Evolutionary conservation across 2,888 invertebrate genomes (phyloP), one percentile per base, ranked within the genome.

Genomic region (Tethea ocularis): DNA sequence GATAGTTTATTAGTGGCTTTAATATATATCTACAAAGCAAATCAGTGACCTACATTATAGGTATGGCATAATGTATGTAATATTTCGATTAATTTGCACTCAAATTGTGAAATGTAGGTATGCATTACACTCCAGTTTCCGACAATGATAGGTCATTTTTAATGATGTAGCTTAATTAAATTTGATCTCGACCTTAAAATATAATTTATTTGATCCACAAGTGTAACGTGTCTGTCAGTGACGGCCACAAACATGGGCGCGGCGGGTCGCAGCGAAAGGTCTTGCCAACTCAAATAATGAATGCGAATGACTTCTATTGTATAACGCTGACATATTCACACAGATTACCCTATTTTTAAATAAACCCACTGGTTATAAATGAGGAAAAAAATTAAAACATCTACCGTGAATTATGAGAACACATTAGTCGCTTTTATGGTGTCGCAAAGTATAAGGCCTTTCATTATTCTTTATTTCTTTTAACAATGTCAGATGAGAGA

Each of bases 251-350:
- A 81, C 79, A 81, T 71, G 72, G 74, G 72, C 76, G 74, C 72
- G 74, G 72, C 76, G 74, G 71, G 68, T 61, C 72, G 55, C 69
- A 69, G 54, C 65, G 51, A 61, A 63, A 67, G 71, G 64, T 67
- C 71, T 64, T 64, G 62, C 67, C 67, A 59, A 61, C 71, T 70
- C 74, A 73, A 77, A 83, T 84, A 84, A 84, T 83, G 77, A 82
- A 83, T 82, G 72, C 70, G 69, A 72, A 77, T 62, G 64, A 74
- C 71, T 77, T 72, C 79, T 71, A 79, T 78, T 80, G 75, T 79
- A 24, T 24, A 72, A 74, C 67, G 62, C 63, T 75, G 75, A 74
- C 76, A 78, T 75, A 75, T 77, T 78, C 78, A 77, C 68, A 72
- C 71, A 75, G 5, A 78, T 77, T 75, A 74, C 69, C 72, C 68